Evolutionary conservation across 1,140 invertebrate genomes (phyloP), one percentile per base, ranked within the genome.

Genomic region (Orussus abietinus): DNA sequence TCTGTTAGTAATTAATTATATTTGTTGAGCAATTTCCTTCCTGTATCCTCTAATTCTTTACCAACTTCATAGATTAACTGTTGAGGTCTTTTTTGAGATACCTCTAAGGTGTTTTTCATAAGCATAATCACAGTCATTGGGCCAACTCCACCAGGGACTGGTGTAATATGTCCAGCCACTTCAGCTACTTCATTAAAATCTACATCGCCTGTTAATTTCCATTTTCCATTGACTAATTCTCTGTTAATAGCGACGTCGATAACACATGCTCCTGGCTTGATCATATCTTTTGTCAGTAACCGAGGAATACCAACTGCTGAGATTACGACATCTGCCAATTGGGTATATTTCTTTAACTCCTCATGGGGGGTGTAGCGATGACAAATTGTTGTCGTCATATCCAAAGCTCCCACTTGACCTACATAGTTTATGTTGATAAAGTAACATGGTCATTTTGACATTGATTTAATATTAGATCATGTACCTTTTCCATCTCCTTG

Each of bases 41-140:
- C n/a, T n/a, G n/a, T n/a, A n/a, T n/a, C n/a, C n/a, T n/a, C n/a
- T n/a, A n/a, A n/a, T n/a, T n/a, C n/a, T n/a, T n/a, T n/a, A n/a
- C n/a, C n/a, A n/a, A n/a, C n/a, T n/a, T n/a, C n/a, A n/a, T n/a
- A n/a, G n/a, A n/a, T n/a, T n/a, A n/a, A n/a, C n/a, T n/a, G n/a
- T n/a, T n/a, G n/a, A n/a, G n/a, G n/a, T n/a, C n/a, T n/a, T n/a
- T n/a, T n/a, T n/a, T n/a, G n/a, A n/a, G n/a, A n/a, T n/a, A n/a
- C n/a, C n/a, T n/a, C 70, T 13, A 91, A 73, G 0, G 90, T 92
- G 57, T 93, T 93, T 40, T 78, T 80, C 84, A 93, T 89, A 5
- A 93, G 66, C 88, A 92, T 92, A 1, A 87, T 83, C 0, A 92
- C 88, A 4, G 90, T 92, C 84, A 92, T 88, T 1, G 90, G 90